Base-by-base conservation (phyloP, 1,140 invertebrate species). In the Drosophila lacertosa region DNA sequence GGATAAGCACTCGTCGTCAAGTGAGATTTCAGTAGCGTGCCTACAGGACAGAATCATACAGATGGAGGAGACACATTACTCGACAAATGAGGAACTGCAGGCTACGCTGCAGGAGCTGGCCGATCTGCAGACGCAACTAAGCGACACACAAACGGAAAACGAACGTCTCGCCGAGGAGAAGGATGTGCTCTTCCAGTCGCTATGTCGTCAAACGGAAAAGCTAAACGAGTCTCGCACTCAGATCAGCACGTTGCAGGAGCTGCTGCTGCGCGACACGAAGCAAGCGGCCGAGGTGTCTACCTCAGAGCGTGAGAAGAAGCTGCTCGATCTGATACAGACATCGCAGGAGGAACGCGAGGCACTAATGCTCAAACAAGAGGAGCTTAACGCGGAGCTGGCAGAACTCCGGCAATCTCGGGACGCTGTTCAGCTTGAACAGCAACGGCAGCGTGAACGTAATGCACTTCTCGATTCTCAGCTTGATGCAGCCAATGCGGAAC, bases 31-130 rank as follows among this genome's bases (percentile, higher is more conserved):
- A 7, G 96, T 98, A 54, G 96, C 97, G 2, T 98, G 97, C 91
- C 93, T 98, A 35, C 97, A 98, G 91, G 97, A 98, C 89, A 94
- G 97, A 79, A 97, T 98, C 74, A 93, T 97, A 75, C 97, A 98
- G 47, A 93, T 93, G 93, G 93, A 93, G 70, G 93, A 93, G 67
- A 93, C 92, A 2, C 92, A 93, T 89, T 94, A 92, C 75, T 95
- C 95, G 48, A 98, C 97, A n/a, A 98, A 97, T 90, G 97, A 99
- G 92, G 98, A 99, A 92, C 92, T 99, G 0, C 97, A 98, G 92
- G 98, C 97, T 0, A 98, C 97, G 0, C 93, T 98, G 39, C 97
- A 98, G 77, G 97, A 98, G 92, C 92, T 98, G 54, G 95, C 96
- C 32, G 97, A 98, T 91, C 92, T 98, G 29, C 97, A 96, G 91